Evolutionary conservation across 2,888 invertebrate species (phyloP).

Genomic region (Oxytorus armatus): DNA sequence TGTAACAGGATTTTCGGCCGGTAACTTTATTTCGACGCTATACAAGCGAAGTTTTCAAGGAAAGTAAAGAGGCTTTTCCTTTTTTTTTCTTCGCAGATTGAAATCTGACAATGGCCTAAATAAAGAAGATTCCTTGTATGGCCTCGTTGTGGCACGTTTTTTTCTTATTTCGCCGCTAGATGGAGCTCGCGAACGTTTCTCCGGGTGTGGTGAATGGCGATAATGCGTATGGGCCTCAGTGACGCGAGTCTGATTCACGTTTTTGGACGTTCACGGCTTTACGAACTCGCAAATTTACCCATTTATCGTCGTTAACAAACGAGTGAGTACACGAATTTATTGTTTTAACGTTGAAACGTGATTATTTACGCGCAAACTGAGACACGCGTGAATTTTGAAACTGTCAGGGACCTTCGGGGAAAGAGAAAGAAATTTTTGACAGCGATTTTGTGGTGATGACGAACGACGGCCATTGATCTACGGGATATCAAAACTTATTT

Average conservation of each 20-base stretch:
- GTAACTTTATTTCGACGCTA: neutral
- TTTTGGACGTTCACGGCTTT: constrained; percentile 48
- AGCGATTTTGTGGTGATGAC: constrained; percentile 42
- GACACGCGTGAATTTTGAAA: neutral
- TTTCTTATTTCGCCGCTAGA: constrained; percentile 46
- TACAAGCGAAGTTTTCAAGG: neutral
- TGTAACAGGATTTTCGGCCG: neutral
- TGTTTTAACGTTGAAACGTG: neutral
- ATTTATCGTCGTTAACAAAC: constrained; percentile 3
- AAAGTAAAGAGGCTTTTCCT: constrained; percentile 3
- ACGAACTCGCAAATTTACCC: neutral
- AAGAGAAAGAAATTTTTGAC: constrained; percentile 34
- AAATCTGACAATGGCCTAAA: constrained; percentile 67
- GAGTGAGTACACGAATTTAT: constrained; percentile 51
- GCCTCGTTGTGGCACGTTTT: constrained; percentile 30
- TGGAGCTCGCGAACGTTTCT: constrained; percentile 53
- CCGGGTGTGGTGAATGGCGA: constrained; percentile 55
- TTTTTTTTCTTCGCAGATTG: constrained; percentile 23
- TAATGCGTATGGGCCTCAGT: constrained; percentile 50
- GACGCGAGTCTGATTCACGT: constrained; percentile 67
- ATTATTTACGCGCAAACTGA: neutral
- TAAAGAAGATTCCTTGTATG: constrained; percentile 64
- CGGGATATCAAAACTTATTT: neutral
- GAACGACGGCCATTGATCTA: constrained; percentile 64
- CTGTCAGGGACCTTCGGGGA: neutral